These are phyloP conservation scores for Acanthosepion pharaonis DNA, from an alignment of 2,888 invertebrate genomes.

Conservation along the genomic window DNA sequence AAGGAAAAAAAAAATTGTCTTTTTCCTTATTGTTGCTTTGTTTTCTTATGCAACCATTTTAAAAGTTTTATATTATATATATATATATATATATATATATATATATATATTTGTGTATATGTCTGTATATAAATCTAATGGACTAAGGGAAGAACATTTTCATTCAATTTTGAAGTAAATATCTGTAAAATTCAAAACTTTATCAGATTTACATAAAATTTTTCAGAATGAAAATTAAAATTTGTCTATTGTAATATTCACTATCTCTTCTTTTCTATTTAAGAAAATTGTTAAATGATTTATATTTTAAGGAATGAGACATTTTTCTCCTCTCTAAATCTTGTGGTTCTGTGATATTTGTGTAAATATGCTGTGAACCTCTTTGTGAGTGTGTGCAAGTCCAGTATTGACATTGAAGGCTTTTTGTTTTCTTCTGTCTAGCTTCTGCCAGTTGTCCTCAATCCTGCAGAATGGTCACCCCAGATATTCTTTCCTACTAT, in stretches of 20 bases:
- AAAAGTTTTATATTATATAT: not conserved
- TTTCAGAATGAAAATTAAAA: not conserved
- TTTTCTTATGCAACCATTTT: not conserved
- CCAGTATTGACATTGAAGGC: not conserved
- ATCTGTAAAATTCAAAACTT: not conserved
- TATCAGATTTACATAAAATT: not conserved
- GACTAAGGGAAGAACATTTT: not conserved
- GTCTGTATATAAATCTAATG: not conserved
- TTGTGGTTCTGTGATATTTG: constrained; percentile 4
- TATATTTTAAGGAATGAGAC: not conserved
- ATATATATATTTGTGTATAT: not conserved
- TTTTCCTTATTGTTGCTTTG: not conserved
- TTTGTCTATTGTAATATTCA: not conserved
- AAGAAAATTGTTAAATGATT: not conserved
- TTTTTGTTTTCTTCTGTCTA: not conserved
- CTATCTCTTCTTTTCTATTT: no score
- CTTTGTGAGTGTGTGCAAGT: not conserved
- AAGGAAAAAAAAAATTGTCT: constrained; percentile 14
- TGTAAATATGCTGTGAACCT: not conserved
- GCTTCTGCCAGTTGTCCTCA: not conserved
- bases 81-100: not conserved
- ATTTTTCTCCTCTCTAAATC: constrained; percentile 1
- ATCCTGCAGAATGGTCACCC: constrained; percentile 17
- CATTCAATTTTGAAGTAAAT: not conserved
- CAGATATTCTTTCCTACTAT: constrained; percentile 33